Conservation (phyloP, 2,113 vertebrate species). For the Oenanthe oenanthe region DNA sequence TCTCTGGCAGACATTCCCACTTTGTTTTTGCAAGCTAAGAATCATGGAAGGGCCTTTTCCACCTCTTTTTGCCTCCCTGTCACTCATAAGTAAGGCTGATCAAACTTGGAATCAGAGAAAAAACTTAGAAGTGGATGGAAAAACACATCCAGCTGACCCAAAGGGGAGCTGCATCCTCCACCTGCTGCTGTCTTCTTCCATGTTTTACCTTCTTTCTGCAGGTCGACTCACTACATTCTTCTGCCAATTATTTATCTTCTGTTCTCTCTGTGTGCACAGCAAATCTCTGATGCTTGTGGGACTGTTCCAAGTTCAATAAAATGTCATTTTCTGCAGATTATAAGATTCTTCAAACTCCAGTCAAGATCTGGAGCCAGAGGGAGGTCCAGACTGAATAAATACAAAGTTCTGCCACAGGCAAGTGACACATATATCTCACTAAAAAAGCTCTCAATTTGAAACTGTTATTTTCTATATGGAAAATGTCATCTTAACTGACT, state of each 20-base stretch:
- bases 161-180: background rate
- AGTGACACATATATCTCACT: background rate
- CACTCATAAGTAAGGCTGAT: background rate
- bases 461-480: background rate
- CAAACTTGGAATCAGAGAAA: background rate
- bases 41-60: background rate
- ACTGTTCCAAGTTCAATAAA: conserved; percentile 51
- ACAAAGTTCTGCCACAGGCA: background rate
- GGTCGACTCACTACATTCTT: conserved; percentile 38
- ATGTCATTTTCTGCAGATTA: conserved; percentile 49
- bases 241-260: conserved; percentile 20
- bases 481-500: background rate
- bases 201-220: conserved; percentile 11
- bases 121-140: background rate
- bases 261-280: conserved; percentile 10
- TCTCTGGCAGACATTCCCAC: conserved; percentile 26
- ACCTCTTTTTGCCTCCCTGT: background rate
- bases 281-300: background rate
- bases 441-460: conserved; percentile 1
- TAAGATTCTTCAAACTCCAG: conserved; percentile 41
- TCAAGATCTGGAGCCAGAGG: background rate
- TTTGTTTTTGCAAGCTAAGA: conserved; percentile 41
- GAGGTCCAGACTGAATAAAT: background rate
- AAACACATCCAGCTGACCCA: background rate
- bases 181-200: background rate